A percentile compares a stretch with the other conserved stretches of the same genome.
phyloP scores from a whole-genome alignment of 2,797 vertebrate species.

The Tenualosa ilisha region DNA sequence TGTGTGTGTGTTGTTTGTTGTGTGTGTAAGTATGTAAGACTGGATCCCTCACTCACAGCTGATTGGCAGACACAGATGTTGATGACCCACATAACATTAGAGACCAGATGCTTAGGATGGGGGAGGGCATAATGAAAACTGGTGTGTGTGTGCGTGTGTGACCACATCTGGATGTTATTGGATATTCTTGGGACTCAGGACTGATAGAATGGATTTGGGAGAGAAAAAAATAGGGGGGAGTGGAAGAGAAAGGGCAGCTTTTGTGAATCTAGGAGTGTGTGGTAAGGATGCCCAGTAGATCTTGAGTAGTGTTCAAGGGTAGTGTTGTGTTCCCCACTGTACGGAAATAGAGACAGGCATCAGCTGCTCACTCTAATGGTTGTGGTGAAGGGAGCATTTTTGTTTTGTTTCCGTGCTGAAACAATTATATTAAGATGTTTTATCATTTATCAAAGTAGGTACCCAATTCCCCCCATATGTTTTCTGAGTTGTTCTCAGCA shows the following conservation, averaged over 20 bases:
- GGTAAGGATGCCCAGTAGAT: neutral
- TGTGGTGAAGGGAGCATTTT: neutral
- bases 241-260: neutral
- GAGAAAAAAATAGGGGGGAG: constrained; percentile 3
- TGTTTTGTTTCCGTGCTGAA: neutral
- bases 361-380: neutral
- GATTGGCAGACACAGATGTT: constrained; percentile 18
- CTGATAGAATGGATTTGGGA: neutral
- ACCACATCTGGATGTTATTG: neutral
- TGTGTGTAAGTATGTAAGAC: neutral
- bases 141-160: neutral
- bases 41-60: neutral
- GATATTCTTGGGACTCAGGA: neutral
- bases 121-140: neutral
- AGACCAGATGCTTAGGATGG: neutral
- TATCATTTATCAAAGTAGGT: constrained; percentile 38
- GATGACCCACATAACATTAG: neutral
- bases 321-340: neutral
- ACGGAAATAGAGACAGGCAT: neutral
- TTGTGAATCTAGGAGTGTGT: neutral
- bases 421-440: neutral
- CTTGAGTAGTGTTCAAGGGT: neutral
- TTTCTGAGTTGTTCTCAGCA: constrained; percentile 16
- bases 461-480: constrained; percentile 42
- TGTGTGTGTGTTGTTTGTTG: neutral